Percentiles rank a stretch among this genome's conserved stretches.
These are phyloP conservation scores for Fratercula arctica DNA, from an alignment of 2,797 vertebrate genomes.

Conservation along the genomic window DNA sequence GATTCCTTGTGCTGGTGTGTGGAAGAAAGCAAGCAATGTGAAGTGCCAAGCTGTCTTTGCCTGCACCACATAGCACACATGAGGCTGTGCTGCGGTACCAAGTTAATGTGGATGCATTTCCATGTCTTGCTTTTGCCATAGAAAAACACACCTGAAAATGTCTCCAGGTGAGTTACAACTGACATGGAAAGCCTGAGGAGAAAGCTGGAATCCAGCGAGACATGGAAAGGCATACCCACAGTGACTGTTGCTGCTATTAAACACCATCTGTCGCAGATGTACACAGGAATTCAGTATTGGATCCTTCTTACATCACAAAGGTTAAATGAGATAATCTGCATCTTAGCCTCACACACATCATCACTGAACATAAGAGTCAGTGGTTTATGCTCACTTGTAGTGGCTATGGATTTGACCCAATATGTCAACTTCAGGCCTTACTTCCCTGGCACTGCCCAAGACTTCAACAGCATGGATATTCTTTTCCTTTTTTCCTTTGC, in stretches of 20 bases:
- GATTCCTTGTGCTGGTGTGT: neutral
- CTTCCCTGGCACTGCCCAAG: neutral
- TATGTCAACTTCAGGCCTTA: neutral
- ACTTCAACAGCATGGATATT: neutral
- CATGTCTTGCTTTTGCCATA: neutral
- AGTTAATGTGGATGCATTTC: neutral
- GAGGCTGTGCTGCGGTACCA: rapidly evolving
- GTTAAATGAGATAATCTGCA: neutral
- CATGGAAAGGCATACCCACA: neutral
- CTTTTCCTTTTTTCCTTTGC: neutral
- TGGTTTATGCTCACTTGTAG: neutral
- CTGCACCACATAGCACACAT: neutral
- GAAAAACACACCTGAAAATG: neutral
- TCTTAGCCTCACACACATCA: neutral
- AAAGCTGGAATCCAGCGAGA: neutral
- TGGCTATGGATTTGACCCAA: neutral
- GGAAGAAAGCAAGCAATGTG: neutral
- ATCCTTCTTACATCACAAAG: conserved; percentile 4
- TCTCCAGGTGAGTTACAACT: neutral
- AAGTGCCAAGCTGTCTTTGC: neutral
- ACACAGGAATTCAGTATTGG: neutral
- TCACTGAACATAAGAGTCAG: neutral
- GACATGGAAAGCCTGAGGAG: neutral
- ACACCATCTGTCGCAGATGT: neutral
- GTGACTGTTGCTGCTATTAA: neutral